Conservation (phyloP, 2,113 vertebrate species). For the Dissostichus mawsoni region DNA sequence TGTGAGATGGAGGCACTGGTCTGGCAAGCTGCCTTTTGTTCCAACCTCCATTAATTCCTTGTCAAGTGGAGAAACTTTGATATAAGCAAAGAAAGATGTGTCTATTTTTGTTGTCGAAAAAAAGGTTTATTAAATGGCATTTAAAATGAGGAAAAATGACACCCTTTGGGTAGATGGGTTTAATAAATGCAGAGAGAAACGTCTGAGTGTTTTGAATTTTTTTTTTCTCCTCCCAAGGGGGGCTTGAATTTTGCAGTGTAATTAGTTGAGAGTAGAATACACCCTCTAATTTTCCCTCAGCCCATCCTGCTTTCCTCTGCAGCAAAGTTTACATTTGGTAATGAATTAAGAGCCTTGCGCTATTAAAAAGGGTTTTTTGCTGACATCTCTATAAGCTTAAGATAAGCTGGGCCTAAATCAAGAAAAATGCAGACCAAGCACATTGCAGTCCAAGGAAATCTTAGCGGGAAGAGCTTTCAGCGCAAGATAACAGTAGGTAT, state of each 20-base stretch:
- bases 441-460: constrained; percentile 75
- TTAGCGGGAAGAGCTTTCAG: constrained; percentile 67
- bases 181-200: constrained; percentile 58
- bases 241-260: constrained; percentile 73
- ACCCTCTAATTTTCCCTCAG: constrained; percentile 64
- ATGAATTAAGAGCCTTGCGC: constrained; percentile 78
- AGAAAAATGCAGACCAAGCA: constrained; percentile 78
- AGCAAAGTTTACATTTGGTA: constrained; percentile 79
- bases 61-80: constrained; percentile 18
- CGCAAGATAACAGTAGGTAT: constrained; percentile 74
- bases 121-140: constrained; percentile 24
- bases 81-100: constrained; percentile 5
- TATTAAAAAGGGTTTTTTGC: constrained; percentile 77
- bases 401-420: constrained; percentile 81
- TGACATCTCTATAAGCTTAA: constrained; percentile 79
- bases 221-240: constrained; percentile 43
- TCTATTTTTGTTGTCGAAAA: constrained; percentile 5
- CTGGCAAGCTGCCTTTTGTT: constrained; percentile 13
- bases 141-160: constrained; percentile 39
- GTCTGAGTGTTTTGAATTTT: constrained; percentile 40
- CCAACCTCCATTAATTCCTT: neutral
- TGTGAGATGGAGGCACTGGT: neutral
- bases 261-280: constrained; percentile 81
- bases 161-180: constrained; percentile 46
- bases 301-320: constrained; percentile 66